Evolutionary conservation across 92 coral and sea anemone genomes (phyloP).

Genomic region (Diadumene lineata): DNA sequence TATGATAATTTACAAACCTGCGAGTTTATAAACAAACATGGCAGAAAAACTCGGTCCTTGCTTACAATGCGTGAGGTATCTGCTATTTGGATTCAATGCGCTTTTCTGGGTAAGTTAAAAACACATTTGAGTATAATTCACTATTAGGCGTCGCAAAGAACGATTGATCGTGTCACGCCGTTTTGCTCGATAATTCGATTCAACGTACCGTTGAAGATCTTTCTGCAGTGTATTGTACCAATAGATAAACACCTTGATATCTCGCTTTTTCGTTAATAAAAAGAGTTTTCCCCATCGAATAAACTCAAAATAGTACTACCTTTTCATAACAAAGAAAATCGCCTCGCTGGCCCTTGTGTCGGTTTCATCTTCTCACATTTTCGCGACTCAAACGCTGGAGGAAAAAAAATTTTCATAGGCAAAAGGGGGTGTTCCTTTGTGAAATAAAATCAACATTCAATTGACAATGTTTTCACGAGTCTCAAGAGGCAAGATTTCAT

Average conservation of each 20-base stretch:
- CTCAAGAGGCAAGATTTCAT: slow-evolving; percentile 1
- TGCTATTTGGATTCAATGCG: slow-evolving; percentile 68
- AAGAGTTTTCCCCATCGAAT: background rate
- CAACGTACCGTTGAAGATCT: slow-evolving; percentile 4
- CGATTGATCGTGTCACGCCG: slow-evolving; percentile 19
- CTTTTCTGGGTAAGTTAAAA: slow-evolving; percentile 86
- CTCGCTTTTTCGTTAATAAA: background rate
- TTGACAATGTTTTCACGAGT: background rate
- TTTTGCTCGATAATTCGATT: background rate
- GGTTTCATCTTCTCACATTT: background rate
- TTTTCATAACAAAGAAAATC: background rate
- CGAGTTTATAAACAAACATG: slow-evolving; percentile 32
- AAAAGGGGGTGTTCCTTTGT: slow-evolving; percentile 10
- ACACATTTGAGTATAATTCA: background rate
- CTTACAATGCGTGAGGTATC: slow-evolving; percentile 82
- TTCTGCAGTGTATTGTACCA: slow-evolving; percentile 5
- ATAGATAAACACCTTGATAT: background rate
- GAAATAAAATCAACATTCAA: background rate
- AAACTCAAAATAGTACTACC: background rate
- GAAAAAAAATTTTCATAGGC: background rate
- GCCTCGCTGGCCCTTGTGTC: background rate
- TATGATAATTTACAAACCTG: slow-evolving; percentile 14
- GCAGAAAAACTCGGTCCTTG: slow-evolving; percentile 80
- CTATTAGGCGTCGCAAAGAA: slow-evolving; percentile 20
- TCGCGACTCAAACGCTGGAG: background rate